These are phyloP conservation scores for Atrina japonica DNA, from an alignment of 2,888 invertebrate species.

Conservation along the genomic window DNA sequence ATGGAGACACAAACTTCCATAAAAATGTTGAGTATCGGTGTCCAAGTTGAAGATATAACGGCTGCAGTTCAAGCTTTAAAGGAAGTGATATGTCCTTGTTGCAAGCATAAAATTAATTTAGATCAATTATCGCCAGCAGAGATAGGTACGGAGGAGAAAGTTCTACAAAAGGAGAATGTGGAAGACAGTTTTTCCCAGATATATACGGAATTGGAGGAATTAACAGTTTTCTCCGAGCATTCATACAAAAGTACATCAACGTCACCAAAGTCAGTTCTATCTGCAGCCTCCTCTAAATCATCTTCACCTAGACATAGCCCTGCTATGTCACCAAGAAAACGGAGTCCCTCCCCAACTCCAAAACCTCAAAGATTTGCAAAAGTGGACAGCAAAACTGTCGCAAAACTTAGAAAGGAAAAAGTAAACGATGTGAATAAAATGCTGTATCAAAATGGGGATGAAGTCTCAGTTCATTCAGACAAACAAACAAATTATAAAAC, in stretches of 20 bases:
- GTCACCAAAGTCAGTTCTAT: neutral
- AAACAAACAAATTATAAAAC: too few species aligned
- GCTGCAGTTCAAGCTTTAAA: slow-evolving; percentile 3
- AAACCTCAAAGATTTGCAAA: neutral
- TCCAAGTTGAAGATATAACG: slow-evolving; percentile 7
- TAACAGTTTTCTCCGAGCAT: too few species aligned
- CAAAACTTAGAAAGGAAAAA: slow-evolving; percentile 21
- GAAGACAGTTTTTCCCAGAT: too few species aligned
- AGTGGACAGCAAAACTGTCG: neutral
- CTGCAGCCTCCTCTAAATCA: slow-evolving; percentile 6
- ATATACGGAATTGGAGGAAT: too few species aligned
- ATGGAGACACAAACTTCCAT: slow-evolving; percentile 9
- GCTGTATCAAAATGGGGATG: slow-evolving; percentile 26
- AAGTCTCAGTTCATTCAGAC: too few species aligned
- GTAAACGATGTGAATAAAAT: slow-evolving; percentile 16
- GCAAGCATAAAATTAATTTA: slow-evolving; percentile 11
- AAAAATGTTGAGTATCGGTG: slow-evolving; percentile 9
- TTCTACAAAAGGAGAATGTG: too few species aligned
- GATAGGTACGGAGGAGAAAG: too few species aligned
- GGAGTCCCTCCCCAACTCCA: neutral
- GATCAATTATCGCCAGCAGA: too few species aligned
- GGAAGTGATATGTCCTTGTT: slow-evolving; percentile 23
- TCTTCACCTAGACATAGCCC: slow-evolving; percentile 12
- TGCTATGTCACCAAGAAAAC: slow-evolving; percentile 12
- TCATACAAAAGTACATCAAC: neutral